Evolutionary conservation across 2,888 invertebrate species (phyloP).

Genomic region (Megaustenia siamemsis): DNA sequence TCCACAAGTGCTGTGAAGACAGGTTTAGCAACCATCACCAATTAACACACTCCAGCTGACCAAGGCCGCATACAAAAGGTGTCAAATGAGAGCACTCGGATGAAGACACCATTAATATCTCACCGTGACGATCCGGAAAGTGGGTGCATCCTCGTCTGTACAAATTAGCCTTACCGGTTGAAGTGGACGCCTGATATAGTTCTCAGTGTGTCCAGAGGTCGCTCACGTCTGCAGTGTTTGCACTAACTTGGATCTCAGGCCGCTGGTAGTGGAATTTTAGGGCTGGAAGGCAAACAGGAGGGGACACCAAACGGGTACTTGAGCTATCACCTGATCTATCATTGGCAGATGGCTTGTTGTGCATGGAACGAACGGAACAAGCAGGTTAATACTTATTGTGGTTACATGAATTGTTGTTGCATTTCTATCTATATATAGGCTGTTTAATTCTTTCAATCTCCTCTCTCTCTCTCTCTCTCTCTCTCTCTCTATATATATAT

Average conservation of each 20-base stretch:
- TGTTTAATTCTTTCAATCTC: too few relatives aligned
- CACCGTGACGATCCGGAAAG: conserved; percentile 7
- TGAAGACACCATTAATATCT: conserved; percentile 6
- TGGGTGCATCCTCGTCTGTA: conserved; percentile 12
- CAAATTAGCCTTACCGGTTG: conserved; percentile 28
- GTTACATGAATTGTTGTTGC: too few relatives aligned
- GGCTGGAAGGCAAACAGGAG: background rate
- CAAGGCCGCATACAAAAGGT: background rate
- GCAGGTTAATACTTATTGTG: too few relatives aligned
- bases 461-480: too few relatives aligned
- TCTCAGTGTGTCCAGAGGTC: conserved; percentile 12
- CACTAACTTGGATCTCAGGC: conserved; percentile 10
- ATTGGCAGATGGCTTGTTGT: conserved; percentile 35
- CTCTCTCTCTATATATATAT: too few relatives aligned
- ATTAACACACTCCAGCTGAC: too few relatives aligned
- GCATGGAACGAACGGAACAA: too few relatives aligned
- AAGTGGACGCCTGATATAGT: conserved; percentile 16
- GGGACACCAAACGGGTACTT: background rate
- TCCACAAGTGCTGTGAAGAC: too few relatives aligned
- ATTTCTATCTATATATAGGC: too few relatives aligned
- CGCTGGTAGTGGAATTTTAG: background rate
- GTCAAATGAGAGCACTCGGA: background rate
- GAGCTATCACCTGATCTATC: background rate
- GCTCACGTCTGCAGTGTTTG: conserved; percentile 36
- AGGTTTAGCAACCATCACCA: too few relatives aligned